These are phyloP conservation scores for Solen grandis DNA, from an alignment of 1,140 invertebrate genomes.

Conservation along the genomic window DNA sequence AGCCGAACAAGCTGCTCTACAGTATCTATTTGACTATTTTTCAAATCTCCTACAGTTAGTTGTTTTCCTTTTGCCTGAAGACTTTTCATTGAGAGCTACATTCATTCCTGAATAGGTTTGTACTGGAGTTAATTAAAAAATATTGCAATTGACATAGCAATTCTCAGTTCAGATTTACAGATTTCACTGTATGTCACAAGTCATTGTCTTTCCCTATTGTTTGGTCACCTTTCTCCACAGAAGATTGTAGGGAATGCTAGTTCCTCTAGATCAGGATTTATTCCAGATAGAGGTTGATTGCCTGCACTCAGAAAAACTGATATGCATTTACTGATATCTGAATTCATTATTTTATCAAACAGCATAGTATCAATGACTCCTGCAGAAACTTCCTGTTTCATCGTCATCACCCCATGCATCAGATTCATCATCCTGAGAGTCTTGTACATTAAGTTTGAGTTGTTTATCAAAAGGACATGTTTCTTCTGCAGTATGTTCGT, in stretches of 20 bases:
- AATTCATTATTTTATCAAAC: not conserved
- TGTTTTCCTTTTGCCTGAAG: not conserved
- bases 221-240: not conserved
- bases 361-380: slow-evolving; percentile 35
- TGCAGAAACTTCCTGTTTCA: not conserved
- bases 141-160: not conserved
- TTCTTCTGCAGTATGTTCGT: not conserved
- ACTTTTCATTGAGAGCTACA: not conserved
- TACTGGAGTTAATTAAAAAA: slow-evolving; percentile 14
- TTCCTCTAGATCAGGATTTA: no score
- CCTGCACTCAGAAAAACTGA: slow-evolving; percentile 34
- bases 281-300: no score
- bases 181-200: slow-evolving; percentile 15
- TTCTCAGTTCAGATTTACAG: slow-evolving; percentile 14
- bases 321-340: not conserved
- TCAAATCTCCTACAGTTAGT: not conserved
- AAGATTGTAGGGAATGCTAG: slow-evolving; percentile 18
- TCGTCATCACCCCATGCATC: no score
- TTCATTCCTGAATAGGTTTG: not conserved
- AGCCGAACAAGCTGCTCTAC: no score
- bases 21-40: not conserved
- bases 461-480: no score
- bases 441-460: no score
- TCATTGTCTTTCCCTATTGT: not conserved
- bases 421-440: slow-evolving; percentile 9